phyloP scores from a whole-genome alignment of 2,888 invertebrate genomes.

The Uropetala carovei region DNA sequence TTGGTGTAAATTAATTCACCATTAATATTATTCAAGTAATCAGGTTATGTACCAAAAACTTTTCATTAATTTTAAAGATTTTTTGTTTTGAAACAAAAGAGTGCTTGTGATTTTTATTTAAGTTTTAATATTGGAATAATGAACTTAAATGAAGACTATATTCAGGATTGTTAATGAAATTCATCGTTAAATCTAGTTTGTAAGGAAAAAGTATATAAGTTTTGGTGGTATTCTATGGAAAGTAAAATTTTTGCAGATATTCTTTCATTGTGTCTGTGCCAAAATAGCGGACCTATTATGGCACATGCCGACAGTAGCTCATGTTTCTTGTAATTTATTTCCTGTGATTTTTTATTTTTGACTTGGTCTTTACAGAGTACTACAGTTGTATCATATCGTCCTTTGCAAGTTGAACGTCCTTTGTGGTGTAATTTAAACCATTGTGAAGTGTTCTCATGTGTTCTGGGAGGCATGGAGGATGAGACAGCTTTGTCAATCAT shows the following conservation, averaged over 20 bases:
- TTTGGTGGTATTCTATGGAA: too few relatives aligned
- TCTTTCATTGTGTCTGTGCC: too few relatives aligned
- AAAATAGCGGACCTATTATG: not conserved
- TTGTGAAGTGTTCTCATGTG: conserved; percentile 95
- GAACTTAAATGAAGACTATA: too few relatives aligned
- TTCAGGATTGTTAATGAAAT: too few relatives aligned
- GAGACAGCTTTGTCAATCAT: conserved; percentile 96
- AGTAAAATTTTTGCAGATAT: too few relatives aligned
- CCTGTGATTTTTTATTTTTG: not conserved
- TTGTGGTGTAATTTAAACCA: conserved; percentile 91
- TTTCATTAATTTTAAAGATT: not conserved
- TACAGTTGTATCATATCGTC: conserved; percentile 89
- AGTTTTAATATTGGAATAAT: not conserved
- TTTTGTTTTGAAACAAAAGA: not conserved
- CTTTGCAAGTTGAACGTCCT: conserved; percentile 83
- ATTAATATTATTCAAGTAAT: too few relatives aligned
- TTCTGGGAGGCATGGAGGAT: conserved; percentile 89
- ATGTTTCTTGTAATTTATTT: not conserved
- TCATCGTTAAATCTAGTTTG: too few relatives aligned
- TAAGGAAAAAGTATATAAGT: too few relatives aligned
- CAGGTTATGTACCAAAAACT: too few relatives aligned
- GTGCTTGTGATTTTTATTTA: not conserved
- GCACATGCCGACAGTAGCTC: not conserved
- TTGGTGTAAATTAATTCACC: conserved; percentile 70
- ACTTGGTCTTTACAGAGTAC: conserved; percentile 81